Percentiles rank a stretch among this genome's conserved stretches.
Conservation (phyloP, 2,888 invertebrate genomes). For the Tachina grossa region DNA sequence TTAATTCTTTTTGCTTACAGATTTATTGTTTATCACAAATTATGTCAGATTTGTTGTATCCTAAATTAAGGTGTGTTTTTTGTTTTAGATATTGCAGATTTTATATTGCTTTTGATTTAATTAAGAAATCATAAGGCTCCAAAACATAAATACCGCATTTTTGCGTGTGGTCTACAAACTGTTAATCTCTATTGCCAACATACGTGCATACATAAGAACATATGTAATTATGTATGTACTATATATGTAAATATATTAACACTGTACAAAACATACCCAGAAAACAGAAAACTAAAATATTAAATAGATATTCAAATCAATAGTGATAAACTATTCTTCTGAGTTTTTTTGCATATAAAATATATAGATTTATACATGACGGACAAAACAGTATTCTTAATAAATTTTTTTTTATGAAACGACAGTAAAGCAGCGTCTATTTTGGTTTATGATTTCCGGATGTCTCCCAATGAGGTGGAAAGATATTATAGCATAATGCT, state of each 20-base stretch:
- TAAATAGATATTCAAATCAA: neutral
- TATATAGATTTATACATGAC: no score
- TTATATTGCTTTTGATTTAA: slow-evolving; percentile 14
- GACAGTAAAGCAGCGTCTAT: no score
- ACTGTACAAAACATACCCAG: neutral
- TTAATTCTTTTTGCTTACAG: neutral
- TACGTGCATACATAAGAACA: neutral
- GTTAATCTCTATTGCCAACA: neutral
- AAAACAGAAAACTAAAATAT: neutral
- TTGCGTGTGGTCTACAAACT: slow-evolving; percentile 44
- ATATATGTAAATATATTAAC: no score
- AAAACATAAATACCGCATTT: neutral
- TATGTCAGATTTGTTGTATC: neutral
- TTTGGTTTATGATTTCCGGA: no score
- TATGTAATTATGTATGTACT: no score
- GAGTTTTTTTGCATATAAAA: no score
- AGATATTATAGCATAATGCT: no score
- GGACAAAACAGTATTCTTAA: no score
- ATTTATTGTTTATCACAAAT: neutral
- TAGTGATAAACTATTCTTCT: neutral
- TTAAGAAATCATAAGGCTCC: slow-evolving; percentile 58
- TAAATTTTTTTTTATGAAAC: no score
- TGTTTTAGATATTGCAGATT: slow-evolving; percentile 11
- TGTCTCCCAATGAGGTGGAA: no score
- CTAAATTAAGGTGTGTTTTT: slow-evolving; percentile 44